A percentile compares a stretch with the other conserved stretches of the same genome.
These are phyloP conservation scores for Nasonia longicornis DNA, from an alignment of 1,140 invertebrate species.

Conservation along the genomic window DNA sequence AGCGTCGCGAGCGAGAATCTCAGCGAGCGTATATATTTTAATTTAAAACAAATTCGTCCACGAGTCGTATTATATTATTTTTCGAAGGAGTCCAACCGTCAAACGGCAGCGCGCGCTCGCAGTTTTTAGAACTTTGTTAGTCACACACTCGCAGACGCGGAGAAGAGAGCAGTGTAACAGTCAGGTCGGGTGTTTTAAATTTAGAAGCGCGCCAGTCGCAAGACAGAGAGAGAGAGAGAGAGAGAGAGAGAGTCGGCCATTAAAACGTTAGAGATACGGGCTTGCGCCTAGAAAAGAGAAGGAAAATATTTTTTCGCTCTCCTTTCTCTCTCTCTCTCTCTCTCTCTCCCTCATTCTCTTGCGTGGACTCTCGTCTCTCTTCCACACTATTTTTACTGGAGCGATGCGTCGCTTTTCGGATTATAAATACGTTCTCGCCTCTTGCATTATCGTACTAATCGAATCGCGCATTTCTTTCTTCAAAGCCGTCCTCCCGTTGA, in stretches of 20 bases:
- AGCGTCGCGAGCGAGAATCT: neutral
- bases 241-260: slow-evolving; percentile 25
- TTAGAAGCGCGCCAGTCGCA: slow-evolving; percentile 25
- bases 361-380: neutral
- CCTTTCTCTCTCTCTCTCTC: slow-evolving; percentile 33
- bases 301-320: slow-evolving; percentile 42
- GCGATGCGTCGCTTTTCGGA: neutral
- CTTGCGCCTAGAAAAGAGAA: slow-evolving; percentile 21
- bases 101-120: slow-evolving; percentile 23
- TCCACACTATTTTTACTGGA: slow-evolving; percentile 1
- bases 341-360: slow-evolving; percentile 27
- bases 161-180: neutral
- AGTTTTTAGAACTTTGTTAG: slow-evolving; percentile 47
- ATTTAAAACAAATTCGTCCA: slow-evolving; percentile 8
- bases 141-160: slow-evolving; percentile 7
- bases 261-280: slow-evolving; percentile 34
- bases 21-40: neutral
- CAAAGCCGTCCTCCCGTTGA: neutral
- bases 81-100: slow-evolving; percentile 35
- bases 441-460: neutral
- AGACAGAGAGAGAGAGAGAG: neutral
- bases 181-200: slow-evolving; percentile 44
- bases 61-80: neutral
- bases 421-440: neutral
- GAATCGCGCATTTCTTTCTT: neutral